A percentile compares a stretch with the other conserved stretches of the same genome.
phyloP scores from a whole-genome alignment of 2,113 vertebrate species.

The Accipiter cooperii region DNA sequence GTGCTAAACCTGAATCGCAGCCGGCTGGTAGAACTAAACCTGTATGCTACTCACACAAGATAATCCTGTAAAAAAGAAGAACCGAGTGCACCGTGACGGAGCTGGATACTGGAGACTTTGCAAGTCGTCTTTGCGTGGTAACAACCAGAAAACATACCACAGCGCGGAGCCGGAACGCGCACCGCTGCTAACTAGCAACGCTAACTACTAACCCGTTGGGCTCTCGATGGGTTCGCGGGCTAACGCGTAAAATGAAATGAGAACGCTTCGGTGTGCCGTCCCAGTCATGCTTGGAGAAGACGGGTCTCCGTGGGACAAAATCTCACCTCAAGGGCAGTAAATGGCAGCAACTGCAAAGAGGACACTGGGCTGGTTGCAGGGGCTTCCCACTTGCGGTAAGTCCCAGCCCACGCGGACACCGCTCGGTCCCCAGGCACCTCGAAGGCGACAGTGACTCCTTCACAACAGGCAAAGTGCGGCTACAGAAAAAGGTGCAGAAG shows the following conservation, averaged over 20 bases:
- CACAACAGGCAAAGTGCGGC: not conserved
- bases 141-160: not conserved
- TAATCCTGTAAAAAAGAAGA: slow-evolving; percentile 17
- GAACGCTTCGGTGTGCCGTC: not conserved
- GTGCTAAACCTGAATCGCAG: not conserved
- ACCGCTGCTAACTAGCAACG: not conserved
- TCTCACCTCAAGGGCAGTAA: not conserved
- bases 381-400: not conserved
- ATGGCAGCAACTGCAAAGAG: not conserved
- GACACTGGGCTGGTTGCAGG: not conserved
- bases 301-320: not conserved
- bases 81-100: not conserved
- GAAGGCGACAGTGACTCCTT: not conserved
- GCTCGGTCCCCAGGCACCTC: not conserved
- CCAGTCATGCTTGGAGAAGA: not conserved
- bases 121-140: not conserved
- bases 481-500: not conserved
- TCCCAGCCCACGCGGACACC: not conserved
- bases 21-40: not conserved
- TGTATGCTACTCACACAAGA: not conserved
- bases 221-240: too few relatives aligned
- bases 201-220: not conserved
- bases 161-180: not conserved
- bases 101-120: not conserved
- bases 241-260: not conserved